Evolutionary conservation across 1,140 invertebrate species (phyloP).

Genomic region (Drosophila pectinifera): DNA sequence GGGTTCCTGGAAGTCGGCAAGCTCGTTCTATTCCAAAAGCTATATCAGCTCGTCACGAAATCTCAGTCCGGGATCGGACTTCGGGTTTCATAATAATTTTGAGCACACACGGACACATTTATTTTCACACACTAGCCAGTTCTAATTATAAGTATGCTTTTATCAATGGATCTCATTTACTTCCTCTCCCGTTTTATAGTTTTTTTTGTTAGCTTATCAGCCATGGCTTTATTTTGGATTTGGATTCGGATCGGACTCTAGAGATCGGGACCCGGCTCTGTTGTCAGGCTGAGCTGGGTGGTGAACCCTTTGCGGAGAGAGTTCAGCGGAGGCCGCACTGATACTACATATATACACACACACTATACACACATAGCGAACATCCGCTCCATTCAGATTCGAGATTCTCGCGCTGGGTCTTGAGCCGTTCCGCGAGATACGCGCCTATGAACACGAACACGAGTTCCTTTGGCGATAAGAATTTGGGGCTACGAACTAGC

Average conservation of each 20-base stretch:
- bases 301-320: conserved; percentile 73
- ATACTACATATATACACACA: conserved; percentile 29
- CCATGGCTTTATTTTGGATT: conserved; percentile 16
- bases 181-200: conserved; percentile 27
- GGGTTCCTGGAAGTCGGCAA: conserved; percentile 5
- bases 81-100: conserved; percentile 18
- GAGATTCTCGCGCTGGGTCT: conserved; percentile 43
- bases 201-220: conserved; percentile 58
- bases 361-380: conserved; percentile 46
- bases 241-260: conserved; percentile 46
- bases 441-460: conserved; percentile 63
- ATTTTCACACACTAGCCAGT: conserved; percentile 17
- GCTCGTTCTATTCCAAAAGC: conserved; percentile 44
- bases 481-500: conserved; percentile 81
- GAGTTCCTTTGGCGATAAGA: conserved; percentile 82
- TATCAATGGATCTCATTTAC: conserved; percentile 47
- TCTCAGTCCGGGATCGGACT: conserved; percentile 14
- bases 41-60: conserved; percentile 11
- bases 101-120: not conserved
- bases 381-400: conserved; percentile 82
- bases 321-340: conserved; percentile 72
- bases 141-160: conserved; percentile 30
- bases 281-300: conserved; percentile 56
- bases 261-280: conserved; percentile 38
- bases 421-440: conserved; percentile 57